Evolutionary conservation across 1,140 invertebrate species (phyloP).

Genomic region (Aphaenogaster rudis): DNA sequence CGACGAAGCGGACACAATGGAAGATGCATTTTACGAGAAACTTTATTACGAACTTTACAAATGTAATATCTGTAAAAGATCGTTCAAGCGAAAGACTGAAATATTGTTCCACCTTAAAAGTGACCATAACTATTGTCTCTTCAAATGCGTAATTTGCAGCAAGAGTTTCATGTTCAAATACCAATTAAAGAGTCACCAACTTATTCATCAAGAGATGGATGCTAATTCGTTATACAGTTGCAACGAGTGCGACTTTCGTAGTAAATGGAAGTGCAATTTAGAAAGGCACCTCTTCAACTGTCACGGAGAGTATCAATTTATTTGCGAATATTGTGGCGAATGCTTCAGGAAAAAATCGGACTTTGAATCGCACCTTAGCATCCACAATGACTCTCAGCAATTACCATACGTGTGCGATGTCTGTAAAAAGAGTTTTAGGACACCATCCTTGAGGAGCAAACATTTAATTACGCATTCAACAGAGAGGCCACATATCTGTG

Average conservation of each 20-base stretch:
- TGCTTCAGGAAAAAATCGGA: slow-evolving; percentile 83
- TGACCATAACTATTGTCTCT: slow-evolving; percentile 85
- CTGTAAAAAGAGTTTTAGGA: too few relatives aligned
- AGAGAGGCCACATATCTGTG: too few relatives aligned
- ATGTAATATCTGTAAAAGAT: slow-evolving; percentile 83
- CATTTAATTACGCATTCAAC: too few relatives aligned
- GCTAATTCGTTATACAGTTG: slow-evolving; percentile 66
- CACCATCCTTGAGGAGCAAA: too few relatives aligned
- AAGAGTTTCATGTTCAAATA: too few relatives aligned
- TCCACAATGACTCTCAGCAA: too few relatives aligned
- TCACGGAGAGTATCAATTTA: slow-evolving; percentile 82
- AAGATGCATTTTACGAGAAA: slow-evolving; percentile 71
- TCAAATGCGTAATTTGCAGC: slow-evolving; percentile 89
- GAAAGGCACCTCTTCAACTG: too few relatives aligned
- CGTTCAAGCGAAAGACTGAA: slow-evolving; percentile 87
- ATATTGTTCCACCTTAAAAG: slow-evolving; percentile 85
- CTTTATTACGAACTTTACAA: slow-evolving; percentile 66
- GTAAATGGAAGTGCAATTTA: slow-evolving; percentile 50
- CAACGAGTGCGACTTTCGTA: slow-evolving; percentile 75
- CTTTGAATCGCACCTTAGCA: slow-evolving; percentile 84
- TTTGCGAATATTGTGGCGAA: slow-evolving; percentile 87
- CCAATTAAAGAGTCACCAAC: too few relatives aligned
- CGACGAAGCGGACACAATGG: not conserved
- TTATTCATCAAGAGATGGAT: slow-evolving; percentile 67
- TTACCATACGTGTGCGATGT: too few relatives aligned